These are phyloP conservation scores for Pachycephala philippinensis DNA, from an alignment of 2,113 vertebrate genomes.

Conservation along the genomic window DNA sequence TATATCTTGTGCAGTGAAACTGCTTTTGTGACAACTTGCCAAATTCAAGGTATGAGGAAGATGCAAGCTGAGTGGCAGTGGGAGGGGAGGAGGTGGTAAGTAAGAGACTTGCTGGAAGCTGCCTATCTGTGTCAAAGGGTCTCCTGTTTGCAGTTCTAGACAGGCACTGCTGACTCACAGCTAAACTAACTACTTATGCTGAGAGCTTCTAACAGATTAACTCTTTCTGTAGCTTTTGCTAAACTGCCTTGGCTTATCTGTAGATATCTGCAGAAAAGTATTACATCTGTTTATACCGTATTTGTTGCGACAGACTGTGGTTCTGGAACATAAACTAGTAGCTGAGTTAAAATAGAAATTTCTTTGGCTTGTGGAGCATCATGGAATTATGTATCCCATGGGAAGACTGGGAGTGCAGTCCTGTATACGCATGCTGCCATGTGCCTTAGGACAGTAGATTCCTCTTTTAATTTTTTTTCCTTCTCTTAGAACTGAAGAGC, in stretches of 20 bases:
- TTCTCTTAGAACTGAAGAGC: not conserved
- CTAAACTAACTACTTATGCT: not conserved
- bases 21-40: not conserved
- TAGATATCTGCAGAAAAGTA: not conserved
- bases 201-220: not conserved
- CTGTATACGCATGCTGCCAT: not conserved
- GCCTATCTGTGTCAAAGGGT: conserved; percentile 38
- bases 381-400: not conserved
- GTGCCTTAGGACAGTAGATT: not conserved
- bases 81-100: conserved; percentile 3
- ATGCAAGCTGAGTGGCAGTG: not conserved
- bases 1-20: not conserved
- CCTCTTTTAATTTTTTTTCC: not conserved
- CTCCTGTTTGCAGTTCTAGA: conserved; percentile 26
- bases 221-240: not conserved
- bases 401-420: not conserved
- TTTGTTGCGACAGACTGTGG: not conserved
- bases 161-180: conserved; percentile 62
- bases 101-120: conserved; percentile 14
- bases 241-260: not conserved
- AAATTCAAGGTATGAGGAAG: conserved; percentile 9
- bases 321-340: not conserved
- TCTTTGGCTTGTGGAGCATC: not conserved
- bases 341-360: conserved; percentile 1
- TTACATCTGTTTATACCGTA: not conserved